Evolutionary conservation across 92 coral and sea anemone genomes (phyloP).

Genomic region (Desmophyllum pertusum): DNA sequence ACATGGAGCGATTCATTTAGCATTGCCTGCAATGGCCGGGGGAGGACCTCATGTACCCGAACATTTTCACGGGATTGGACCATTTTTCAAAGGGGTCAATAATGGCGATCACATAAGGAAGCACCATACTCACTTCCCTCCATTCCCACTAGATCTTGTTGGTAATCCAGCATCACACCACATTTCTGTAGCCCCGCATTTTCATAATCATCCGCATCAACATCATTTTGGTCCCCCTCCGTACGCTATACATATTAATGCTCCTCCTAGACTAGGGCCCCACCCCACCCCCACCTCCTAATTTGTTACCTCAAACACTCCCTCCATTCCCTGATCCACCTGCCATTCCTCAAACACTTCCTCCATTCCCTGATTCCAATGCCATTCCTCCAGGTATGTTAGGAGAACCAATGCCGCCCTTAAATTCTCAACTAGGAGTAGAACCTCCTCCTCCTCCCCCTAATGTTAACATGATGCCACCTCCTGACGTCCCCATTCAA

Average conservation of each 20-base stretch:
- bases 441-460: conserved; percentile 8
- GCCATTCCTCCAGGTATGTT: conserved; percentile 16
- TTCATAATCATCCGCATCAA: neutral
- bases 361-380: neutral
- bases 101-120: conserved; percentile 4
- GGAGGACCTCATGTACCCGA: conserved; percentile 26
- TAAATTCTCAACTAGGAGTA: conserved; percentile 15
- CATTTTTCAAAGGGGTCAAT: neutral
- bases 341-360: too few relatives aligned
- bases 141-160: conserved; percentile 11
- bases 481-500: conserved; percentile 2
- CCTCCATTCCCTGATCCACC: conserved; percentile 20
- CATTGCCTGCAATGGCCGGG: conserved; percentile 23
- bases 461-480: neutral
- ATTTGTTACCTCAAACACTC: neutral
- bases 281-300: conserved; percentile 8
- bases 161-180: conserved; percentile 23
- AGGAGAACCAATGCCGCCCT: conserved; percentile 23
- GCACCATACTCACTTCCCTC: conserved; percentile 8
- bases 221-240: conserved; percentile 41
- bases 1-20: conserved; percentile 27
- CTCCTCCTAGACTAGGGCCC: conserved; percentile 35
- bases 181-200: neutral
- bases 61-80: conserved; percentile 16
- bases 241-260: conserved; percentile 39